Evolutionary conservation across 2,888 invertebrate species (phyloP).

Genomic region (Tipula helvola): DNA sequence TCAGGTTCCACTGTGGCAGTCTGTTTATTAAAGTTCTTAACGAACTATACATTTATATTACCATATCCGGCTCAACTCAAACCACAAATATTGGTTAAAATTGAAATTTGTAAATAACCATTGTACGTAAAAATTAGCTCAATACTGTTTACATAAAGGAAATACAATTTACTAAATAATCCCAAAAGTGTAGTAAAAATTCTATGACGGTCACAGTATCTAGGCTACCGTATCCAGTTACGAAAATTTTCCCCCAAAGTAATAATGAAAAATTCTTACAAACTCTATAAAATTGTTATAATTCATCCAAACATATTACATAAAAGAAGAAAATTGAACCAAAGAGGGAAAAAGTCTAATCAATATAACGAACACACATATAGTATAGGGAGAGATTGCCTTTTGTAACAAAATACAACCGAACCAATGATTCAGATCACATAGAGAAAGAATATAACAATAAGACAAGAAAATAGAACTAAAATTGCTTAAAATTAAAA

Average conservation of each 20-base stretch:
- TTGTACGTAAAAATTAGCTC: too few species aligned
- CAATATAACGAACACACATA: background rate
- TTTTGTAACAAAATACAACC: background rate
- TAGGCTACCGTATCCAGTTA: background rate
- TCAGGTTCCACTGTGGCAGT: too few species aligned
- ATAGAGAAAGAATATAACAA: background rate
- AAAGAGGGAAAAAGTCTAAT: background rate
- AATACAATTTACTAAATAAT: background rate
- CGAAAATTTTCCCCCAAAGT: background rate
- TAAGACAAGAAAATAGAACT: background rate
- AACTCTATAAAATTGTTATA: background rate
- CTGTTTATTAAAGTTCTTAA: too few species aligned
- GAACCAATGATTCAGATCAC: background rate
- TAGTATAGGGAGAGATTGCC: background rate
- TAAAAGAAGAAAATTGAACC: background rate
- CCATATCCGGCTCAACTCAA: too few species aligned
- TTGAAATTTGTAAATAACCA: too few species aligned
- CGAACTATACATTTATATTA: too few species aligned
- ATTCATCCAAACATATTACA: background rate
- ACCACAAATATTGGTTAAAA: too few species aligned
- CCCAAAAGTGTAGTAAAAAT: background rate
- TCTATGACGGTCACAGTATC: background rate
- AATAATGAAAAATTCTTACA: background rate
- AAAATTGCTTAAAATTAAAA: background rate
- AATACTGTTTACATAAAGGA: too few species aligned